Base-by-base conservation (phyloP, 2,113 vertebrate genomes). In the Bubalus kerabau region DNA sequence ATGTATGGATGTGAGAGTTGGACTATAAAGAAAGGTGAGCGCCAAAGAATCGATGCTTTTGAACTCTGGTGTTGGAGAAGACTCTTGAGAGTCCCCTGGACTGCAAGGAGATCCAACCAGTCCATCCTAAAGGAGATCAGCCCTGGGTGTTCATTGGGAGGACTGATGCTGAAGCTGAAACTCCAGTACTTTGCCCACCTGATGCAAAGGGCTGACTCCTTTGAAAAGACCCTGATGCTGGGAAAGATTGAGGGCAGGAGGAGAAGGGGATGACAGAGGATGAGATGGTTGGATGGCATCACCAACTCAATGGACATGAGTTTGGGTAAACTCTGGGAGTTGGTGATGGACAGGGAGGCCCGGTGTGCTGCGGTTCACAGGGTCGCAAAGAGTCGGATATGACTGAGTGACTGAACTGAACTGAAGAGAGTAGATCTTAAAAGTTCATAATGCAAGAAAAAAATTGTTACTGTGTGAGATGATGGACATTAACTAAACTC, bases 331-430 rank as follows among this genome's bases (percentile, higher is more conserved):
- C 64, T 71, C n/a, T 0, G 0, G 64, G 9, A 23, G 9, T 12
- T 36, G 8, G n/a, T 23, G 64, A 71, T 36, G n/a, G n/a, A 36
- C 64, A 71, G 64, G 64, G 9, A 36, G n/a, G 64, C 19, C 64
- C 36, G 19, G 9, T 0, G 1, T 71, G n/a, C 64, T 71, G 17
- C 4, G 0, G n/a, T 71, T 36, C n/a, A 21, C 11, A 19, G 1
- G 5, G n/a, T 71, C 1, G 0, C 9, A 71, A 36, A 67, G 17
- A 71, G 64, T 71, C 19, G 10, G 19, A 71, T n/a, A 67, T 2
- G 5, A 71, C 19, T 36, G 5, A 71, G 19, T 0, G 1, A 36
- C 19, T 23, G 10, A 71, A 71, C 64, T 36, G n/a, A 71, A 71
- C 64, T 71, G n/a, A 54, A 54, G 48, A 82, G 48, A 54, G 32